These are phyloP conservation scores for Conus ventricosus DNA, from an alignment of 1,140 invertebrate species.

Conservation along the genomic window DNA sequence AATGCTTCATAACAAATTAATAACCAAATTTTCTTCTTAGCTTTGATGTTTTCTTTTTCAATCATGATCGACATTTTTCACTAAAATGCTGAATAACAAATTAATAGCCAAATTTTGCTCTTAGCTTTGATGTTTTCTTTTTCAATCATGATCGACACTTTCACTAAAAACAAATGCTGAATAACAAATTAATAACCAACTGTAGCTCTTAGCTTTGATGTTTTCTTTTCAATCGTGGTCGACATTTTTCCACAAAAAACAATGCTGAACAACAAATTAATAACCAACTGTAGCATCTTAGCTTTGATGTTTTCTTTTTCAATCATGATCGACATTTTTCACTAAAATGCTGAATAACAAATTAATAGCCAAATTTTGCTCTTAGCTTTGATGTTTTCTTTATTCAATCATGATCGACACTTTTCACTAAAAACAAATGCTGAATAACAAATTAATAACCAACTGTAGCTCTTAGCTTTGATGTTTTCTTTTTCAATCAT, in stretches of 20 bases:
- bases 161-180: too few relatives aligned
- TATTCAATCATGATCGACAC: too few relatives aligned
- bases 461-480: background rate
- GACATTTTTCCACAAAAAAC: background rate
- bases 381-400: too few relatives aligned
- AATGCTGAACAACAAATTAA: background rate
- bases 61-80: background rate
- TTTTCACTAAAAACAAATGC: too few relatives aligned
- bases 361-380: too few relatives aligned
- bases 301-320: background rate
- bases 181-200: background rate
- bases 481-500: background rate
- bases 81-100: too few relatives aligned
- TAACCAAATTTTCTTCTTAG: too few relatives aligned
- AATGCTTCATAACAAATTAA: background rate
- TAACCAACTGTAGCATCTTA: background rate
- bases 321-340: background rate
- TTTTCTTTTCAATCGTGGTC: background rate
- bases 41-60: constrained; percentile 5
- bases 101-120: too few relatives aligned
- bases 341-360: too few relatives aligned
- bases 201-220: background rate
- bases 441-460: background rate
- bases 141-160: too few relatives aligned
- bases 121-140: too few relatives aligned